Evolutionary conservation across 2,797 vertebrate species (phyloP).

Genomic region (Spondyliosoma cantharus): DNA sequence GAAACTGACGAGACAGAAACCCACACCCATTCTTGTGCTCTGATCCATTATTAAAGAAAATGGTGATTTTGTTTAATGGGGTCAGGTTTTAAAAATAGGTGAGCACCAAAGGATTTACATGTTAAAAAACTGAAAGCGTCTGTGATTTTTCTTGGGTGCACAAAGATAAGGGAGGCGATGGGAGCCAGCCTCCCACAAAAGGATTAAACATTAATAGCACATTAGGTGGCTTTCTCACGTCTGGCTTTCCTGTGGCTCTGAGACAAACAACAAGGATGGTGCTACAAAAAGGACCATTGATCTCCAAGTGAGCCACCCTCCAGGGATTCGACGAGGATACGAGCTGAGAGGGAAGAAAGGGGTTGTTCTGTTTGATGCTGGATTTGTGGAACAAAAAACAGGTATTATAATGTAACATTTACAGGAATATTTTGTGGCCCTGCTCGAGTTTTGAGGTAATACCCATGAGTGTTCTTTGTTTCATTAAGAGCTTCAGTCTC

Average conservation of each 20-base stretch:
- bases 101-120: slow-evolving; percentile 35
- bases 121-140: slow-evolving; percentile 31
- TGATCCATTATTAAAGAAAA: slow-evolving; percentile 53
- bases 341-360: slow-evolving; percentile 22
- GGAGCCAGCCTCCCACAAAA: slow-evolving; percentile 46
- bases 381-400: slow-evolving; percentile 19
- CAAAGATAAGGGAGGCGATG: slow-evolving; percentile 26
- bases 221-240: slow-evolving; percentile 69
- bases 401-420: not conserved
- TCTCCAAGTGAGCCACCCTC: slow-evolving; percentile 51
- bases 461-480: not conserved
- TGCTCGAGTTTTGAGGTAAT: not conserved
- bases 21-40: slow-evolving; percentile 21
- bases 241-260: slow-evolving; percentile 59
- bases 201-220: slow-evolving; percentile 69
- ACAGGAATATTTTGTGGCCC: not conserved
- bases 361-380: not conserved
- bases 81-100: slow-evolving; percentile 19
- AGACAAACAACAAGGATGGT: slow-evolving; percentile 64
- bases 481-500: not conserved
- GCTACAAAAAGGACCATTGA: slow-evolving; percentile 65
- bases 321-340: slow-evolving; percentile 27
- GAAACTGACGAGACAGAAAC: slow-evolving; percentile 35
- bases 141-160: slow-evolving; percentile 30
- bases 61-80: slow-evolving; percentile 27